A percentile compares a stretch with the other conserved stretches of the same genome.
Conservation (phyloP, 2,113 vertebrate genomes). For the Porphyrio hochstetteri region DNA sequence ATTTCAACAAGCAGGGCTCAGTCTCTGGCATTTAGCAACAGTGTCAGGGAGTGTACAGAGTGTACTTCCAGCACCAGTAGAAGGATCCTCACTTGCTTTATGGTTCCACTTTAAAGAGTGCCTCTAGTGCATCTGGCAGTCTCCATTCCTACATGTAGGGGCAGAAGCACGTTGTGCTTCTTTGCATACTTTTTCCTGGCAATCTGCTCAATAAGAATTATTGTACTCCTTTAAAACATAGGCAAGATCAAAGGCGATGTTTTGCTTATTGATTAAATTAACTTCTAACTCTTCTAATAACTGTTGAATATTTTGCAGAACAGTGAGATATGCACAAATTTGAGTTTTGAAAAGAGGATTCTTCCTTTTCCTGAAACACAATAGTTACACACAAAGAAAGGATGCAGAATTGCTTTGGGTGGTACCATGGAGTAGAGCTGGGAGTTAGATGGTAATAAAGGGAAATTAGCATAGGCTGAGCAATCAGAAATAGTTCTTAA, state of each 20-base stretch:
- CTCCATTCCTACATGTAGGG: neutral
- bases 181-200: neutral
- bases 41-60: conserved; percentile 15
- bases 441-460: neutral
- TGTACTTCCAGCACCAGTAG: conserved; percentile 32
- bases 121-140: neutral
- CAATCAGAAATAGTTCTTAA: conserved; percentile 2
- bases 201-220: neutral
- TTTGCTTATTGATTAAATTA: conserved; percentile 7
- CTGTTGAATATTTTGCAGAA: neutral
- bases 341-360: neutral
- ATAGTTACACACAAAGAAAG: neutral
- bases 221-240: neutral
- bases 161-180: neutral
- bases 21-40: neutral
- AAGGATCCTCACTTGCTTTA: neutral
- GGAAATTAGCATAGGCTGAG: neutral
- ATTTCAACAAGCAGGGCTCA: neutral
- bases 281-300: neutral
- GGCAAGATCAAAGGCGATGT: neutral
- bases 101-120: neutral
- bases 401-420: neutral
- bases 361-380: neutral
- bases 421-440: neutral
- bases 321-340: neutral